phyloP scores from a whole-genome alignment of 2,113 vertebrate species.

The Grantiella picta region DNA sequence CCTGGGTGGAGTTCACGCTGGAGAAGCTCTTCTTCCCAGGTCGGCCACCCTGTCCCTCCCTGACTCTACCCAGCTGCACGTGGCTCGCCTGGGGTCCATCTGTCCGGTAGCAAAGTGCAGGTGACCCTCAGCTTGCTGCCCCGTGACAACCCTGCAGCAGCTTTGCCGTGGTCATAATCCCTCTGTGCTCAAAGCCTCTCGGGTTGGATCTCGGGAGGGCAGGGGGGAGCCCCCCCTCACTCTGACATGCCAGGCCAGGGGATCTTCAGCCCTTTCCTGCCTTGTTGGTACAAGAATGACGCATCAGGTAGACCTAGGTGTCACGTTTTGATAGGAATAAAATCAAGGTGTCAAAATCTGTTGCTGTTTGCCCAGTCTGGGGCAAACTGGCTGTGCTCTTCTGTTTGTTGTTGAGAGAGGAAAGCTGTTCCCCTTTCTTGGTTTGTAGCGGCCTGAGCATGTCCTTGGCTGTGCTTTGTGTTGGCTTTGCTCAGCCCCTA shows the following conservation, averaged over 20 bases:
- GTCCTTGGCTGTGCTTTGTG: neutral
- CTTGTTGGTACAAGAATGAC: neutral
- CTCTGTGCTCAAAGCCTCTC: neutral
- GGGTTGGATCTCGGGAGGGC: rapidly evolving
- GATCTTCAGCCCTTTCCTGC: neutral
- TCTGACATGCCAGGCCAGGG: rapidly evolving
- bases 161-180: neutral
- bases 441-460: neutral
- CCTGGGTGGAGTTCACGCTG: slow-evolving; percentile 94
- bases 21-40: slow-evolving; percentile 92
- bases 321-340: neutral
- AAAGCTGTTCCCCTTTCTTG: neutral
- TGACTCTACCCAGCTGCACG: neutral
- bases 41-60: slow-evolving; percentile 23
- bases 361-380: neutral
- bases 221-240: rapidly evolving
- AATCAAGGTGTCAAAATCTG: neutral
- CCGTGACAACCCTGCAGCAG: rapidly evolving
- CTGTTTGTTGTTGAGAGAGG: neutral
- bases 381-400: neutral
- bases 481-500: neutral
- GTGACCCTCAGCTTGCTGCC: neutral
- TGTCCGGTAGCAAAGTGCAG: neutral
- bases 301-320: rapidly evolving
- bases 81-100: rapidly evolving